phyloP scores from a whole-genome alignment of 2,797 vertebrate genomes.

The Dendrocincla fuliginosa region DNA sequence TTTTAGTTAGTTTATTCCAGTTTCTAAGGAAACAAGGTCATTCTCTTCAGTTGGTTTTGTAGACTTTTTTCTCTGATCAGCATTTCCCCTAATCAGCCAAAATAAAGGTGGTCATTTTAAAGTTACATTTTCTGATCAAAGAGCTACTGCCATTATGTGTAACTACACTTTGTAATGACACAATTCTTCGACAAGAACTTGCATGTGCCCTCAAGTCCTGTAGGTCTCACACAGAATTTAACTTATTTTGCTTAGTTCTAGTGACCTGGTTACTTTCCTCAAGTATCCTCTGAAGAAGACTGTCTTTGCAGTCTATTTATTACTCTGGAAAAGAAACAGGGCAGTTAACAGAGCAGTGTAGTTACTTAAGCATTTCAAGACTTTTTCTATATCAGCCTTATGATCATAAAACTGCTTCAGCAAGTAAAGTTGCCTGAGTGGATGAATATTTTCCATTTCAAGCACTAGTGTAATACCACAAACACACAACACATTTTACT shows the following conservation, averaged over 20 bases:
- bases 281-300: neutral
- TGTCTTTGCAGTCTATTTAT: neutral
- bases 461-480: neutral
- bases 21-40: neutral
- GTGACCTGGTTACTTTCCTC: neutral
- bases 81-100: neutral
- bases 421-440: neutral
- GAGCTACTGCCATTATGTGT: neutral
- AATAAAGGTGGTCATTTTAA: neutral
- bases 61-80: neutral
- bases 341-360: neutral
- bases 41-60: neutral
- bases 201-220: neutral
- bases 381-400: neutral
- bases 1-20: neutral
- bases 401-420: neutral
- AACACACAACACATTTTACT: neutral
- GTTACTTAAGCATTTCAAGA: neutral
- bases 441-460: neutral
- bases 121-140: neutral
- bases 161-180: neutral
- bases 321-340: neutral
- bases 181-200: neutral
- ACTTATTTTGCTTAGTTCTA: neutral
- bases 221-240: neutral